phyloP scores from a whole-genome alignment of 2,888 invertebrate genomes.

The Parapristionchus giblindavisi region DNA sequence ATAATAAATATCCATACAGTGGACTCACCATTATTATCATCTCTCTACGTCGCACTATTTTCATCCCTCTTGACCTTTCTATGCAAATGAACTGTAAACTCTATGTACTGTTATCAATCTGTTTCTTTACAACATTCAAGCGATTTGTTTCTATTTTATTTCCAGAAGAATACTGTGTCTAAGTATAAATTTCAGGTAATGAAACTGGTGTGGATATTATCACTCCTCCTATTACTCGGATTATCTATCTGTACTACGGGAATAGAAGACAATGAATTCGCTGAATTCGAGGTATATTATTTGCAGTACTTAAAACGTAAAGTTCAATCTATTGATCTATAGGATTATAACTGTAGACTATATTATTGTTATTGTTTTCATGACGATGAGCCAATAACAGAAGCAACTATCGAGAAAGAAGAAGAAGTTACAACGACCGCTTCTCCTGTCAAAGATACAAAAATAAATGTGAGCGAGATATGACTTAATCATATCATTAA shows the following conservation, averaged over 20 bases:
- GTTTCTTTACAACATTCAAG: neutral
- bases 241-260: conserved; percentile 2
- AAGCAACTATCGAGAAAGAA: conserved; percentile 14
- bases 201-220: conserved; percentile 24
- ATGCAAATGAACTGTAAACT: conserved; percentile 27
- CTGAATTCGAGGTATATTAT: conserved; percentile 59
- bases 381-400: conserved; percentile 23
- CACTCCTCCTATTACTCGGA: conserved; percentile 8
- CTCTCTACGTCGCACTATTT: too few relatives aligned
- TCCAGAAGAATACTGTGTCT: neutral
- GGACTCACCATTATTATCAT: too few relatives aligned
- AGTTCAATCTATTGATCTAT: conserved; percentile 32
- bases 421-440: neutral
- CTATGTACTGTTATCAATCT: conserved; percentile 20
- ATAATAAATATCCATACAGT: too few relatives aligned
- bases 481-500: too few relatives aligned
- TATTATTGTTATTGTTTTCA: too few relatives aligned
- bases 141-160: neutral
- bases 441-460: conserved; percentile 13
- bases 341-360: neutral
- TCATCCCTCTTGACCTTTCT: conserved; percentile 17
- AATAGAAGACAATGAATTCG: conserved; percentile 60
- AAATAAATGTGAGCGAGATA: too few relatives aligned
- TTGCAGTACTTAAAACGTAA: too few relatives aligned
- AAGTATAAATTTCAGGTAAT: neutral